A percentile compares a stretch with the other conserved stretches of the same genome.
Evolutionary conservation across 2,888 invertebrate species (phyloP).

Genomic region (Drosophila imparisetae): DNA sequence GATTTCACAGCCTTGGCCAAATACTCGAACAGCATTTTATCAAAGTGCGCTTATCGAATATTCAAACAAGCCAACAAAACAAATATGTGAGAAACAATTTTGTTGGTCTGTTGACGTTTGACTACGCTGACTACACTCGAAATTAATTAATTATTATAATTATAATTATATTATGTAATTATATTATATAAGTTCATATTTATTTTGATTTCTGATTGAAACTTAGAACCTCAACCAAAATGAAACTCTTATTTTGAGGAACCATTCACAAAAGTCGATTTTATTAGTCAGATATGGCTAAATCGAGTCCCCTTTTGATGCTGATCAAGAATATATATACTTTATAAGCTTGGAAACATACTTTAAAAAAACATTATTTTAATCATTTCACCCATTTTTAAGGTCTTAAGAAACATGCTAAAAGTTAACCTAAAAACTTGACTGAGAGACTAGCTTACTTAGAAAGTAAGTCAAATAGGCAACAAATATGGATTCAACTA

Average conservation of each 20-base stretch:
- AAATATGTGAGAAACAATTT: neutral
- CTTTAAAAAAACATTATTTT: neutral
- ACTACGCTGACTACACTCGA: constrained; percentile 10
- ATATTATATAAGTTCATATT: neutral
- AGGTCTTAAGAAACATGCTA: no score
- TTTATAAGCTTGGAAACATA: neutral
- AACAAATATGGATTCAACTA: neutral
- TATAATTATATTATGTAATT: neutral
- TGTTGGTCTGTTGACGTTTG: neutral
- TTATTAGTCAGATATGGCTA: neutral
- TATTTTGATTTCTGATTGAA: neutral
- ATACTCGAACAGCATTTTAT: constrained; percentile 52
- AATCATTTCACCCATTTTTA: rapidly evolving
- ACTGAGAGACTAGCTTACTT: neutral
- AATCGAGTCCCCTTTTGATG: rapidly evolving
- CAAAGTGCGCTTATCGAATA: constrained; percentile 66
- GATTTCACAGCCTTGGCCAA: constrained; percentile 56
- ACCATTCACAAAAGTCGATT: neutral
- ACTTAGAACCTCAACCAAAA: rapidly evolving
- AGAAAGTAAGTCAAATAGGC: neutral
- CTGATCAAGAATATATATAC: neutral
- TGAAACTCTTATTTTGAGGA: neutral
- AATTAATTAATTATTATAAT: neutral
- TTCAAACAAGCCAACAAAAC: constrained; percentile 34
- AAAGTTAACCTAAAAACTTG: neutral